Evolutionary conservation across 2,888 invertebrate species (phyloP), one percentile per base, ranked within the genome.

Genomic region (Selenia dentaria): DNA sequence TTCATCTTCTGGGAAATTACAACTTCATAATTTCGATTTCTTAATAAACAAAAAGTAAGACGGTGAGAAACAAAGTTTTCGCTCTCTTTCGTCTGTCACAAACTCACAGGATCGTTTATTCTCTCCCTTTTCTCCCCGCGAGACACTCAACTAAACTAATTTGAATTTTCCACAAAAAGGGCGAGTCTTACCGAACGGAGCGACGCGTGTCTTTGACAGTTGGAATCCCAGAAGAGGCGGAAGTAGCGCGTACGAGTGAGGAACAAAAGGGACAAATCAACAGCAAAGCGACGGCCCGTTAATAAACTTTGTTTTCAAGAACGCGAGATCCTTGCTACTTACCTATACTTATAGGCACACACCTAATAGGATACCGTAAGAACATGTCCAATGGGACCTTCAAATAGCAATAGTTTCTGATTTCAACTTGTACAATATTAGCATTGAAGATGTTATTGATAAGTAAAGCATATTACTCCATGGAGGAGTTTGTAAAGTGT

Each of bases 161-260:
- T 49, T 44, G 27, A 40, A 44, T 31, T 39, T 35, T 31, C 1
- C 28, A 22, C 28, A 36, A 49, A 35, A 43, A 43, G 39, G 8
- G 11, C 24, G 20, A 26, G 11, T 6, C 20, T 9, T 3, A 4
- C 13, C 6, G 13, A 13, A 12, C 6, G 36, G 14, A 31, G 31
- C 36, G 13, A 34, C 10, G 9, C 25, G 11, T 48, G 38, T 24
- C 33, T 42, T 42, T 42, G 48, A 42, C 37, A 48, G 48, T 29
- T 48, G 24, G 14, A 10, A 10, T 32, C 28, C 37, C 41, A 20
- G 28, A 34, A 42, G 32, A 16, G 11, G 28, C 11, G 14, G 11
- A 8, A 18, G 31, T 16, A 16, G 22, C 10, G 9, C 24, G n/a
- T 6, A 38, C n/a, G 12, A 32, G 8, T 29, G 24, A 38, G 14